Evolutionary conservation across 2,888 invertebrate genomes (phyloP), one percentile per base, ranked within the genome.

Genomic region (Polyommatus iphigenia): DNA sequence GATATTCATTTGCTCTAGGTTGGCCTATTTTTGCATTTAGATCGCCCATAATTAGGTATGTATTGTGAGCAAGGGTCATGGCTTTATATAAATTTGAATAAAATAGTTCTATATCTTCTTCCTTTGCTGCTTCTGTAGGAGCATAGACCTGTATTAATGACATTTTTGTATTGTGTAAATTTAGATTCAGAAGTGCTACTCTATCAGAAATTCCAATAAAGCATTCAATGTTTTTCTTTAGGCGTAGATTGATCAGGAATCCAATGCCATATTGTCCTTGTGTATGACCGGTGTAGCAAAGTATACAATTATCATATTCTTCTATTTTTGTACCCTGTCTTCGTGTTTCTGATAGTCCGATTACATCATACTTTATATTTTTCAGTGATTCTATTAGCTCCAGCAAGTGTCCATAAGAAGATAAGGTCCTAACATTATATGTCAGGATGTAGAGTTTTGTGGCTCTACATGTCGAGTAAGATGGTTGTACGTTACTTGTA

Each of bases 361-460:
- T 81, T 75, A 85, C 79, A 54, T 83, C 83, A 20, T 79, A 83
- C 76, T 83, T 83, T 0, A 83, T 82, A 8, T 81, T 36, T 79
- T 32, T 24, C n/a, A 83, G 6, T 5, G 81, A 73, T 78, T 81
- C 78, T 3, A 78, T 76, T 57, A 83, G 41, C 79, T 82, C 80
- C 4, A 82, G 41, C 75, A 82, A 8, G 4, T 81, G 80, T 73
- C 80, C 81, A 20, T 81, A 72, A 59, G 83, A 32, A 15, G 80
- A 82, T 7, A 82, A 50, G 0, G 82, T 76, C 36, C 57, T 76
- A 32, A 59, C 76, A 32, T 79, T 81, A 76, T 62, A 80, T 77
- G 50, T 82, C 8, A 71, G 67, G 24, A 71, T 71, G 67, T 71
- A 71, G 24, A 24, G 29, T 71, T 54, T 41, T 41, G 54, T 54